A percentile compares a stretch with the other conserved stretches of the same genome.
Evolutionary conservation across 2,113 vertebrate species (phyloP).

Genomic region (Psittacus erithacus): DNA sequence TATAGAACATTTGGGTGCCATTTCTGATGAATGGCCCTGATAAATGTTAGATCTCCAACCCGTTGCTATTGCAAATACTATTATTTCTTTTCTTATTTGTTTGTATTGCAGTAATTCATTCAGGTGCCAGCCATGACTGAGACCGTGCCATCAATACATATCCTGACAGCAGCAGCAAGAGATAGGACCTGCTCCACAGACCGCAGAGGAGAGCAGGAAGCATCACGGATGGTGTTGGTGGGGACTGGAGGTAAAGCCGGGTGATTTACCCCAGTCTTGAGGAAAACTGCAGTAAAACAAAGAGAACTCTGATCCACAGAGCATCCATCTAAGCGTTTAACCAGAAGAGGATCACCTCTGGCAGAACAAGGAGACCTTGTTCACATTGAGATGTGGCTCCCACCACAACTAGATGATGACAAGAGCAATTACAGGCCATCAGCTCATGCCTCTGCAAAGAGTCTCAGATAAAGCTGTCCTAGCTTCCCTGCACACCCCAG

Average conservation of each 20-base stretch:
- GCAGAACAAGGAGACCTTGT: not conserved
- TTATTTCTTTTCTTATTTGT: not conserved
- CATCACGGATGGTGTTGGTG: accelerated
- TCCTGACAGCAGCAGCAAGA: not conserved
- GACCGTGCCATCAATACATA: not conserved
- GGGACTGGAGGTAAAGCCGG: not conserved
- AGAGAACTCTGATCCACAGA: not conserved
- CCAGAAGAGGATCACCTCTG: not conserved
- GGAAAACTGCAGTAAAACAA: not conserved
- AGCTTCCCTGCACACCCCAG: not conserved
- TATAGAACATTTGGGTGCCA: not conserved
- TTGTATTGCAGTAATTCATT: conserved; percentile 30
- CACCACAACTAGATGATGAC: too few species aligned
- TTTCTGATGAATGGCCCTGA: not conserved
- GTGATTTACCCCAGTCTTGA: not conserved
- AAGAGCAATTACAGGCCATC: not conserved
- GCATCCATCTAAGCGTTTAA: not conserved
- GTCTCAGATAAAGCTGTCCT: not conserved
- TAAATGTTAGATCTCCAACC: not conserved
- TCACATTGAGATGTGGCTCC: accelerated
- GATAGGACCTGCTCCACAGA: not conserved
- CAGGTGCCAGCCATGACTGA: not conserved
- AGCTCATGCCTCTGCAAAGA: not conserved
- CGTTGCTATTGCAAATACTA: not conserved
- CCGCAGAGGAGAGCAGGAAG: not conserved